Evolutionary conservation across 2,113 vertebrate genomes (phyloP).

Genomic region (Sapayoa aenigma): DNA sequence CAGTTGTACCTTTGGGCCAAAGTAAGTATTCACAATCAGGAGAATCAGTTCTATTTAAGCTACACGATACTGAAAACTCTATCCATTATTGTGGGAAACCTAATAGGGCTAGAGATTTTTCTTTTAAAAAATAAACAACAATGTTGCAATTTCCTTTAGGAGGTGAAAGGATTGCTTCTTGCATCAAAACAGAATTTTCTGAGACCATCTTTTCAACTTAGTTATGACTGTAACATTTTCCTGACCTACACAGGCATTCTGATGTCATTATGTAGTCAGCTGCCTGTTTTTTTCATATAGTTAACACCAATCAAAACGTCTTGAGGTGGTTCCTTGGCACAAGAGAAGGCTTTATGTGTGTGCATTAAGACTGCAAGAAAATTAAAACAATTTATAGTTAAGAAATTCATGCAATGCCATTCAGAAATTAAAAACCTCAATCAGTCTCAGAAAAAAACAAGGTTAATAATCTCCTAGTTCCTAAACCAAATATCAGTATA

Average conservation of each 20-base stretch:
- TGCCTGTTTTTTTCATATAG: slow-evolving; percentile 20
- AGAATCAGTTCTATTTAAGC: neutral
- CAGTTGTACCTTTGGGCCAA: neutral
- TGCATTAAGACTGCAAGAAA: neutral
- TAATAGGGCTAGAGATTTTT: neutral
- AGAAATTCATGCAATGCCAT: neutral
- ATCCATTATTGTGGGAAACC: neutral
- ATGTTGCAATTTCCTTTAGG: neutral
- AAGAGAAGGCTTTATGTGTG: neutral
- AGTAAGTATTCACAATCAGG: neutral
- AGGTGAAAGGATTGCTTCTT: neutral
- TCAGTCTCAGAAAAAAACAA: neutral
- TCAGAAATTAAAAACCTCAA: neutral
- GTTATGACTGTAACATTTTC: slow-evolving; percentile 30
- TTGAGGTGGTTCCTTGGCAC: neutral
- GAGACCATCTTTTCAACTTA: slow-evolving; percentile 22
- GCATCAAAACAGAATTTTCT: slow-evolving; percentile 8
- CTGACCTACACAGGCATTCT: slow-evolving; percentile 36
- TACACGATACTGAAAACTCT: fast-evolving
- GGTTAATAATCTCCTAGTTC: neutral
- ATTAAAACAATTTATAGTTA: neutral
- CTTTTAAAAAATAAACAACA: neutral
- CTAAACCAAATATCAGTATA: neutral
- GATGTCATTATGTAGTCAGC: slow-evolving; percentile 23
- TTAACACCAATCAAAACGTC: slow-evolving; percentile 8